A percentile compares a stretch with the other conserved stretches of the same genome.
phyloP scores from a whole-genome alignment of 1,140 invertebrate species.

The Hypsibius dujardini region DNA sequence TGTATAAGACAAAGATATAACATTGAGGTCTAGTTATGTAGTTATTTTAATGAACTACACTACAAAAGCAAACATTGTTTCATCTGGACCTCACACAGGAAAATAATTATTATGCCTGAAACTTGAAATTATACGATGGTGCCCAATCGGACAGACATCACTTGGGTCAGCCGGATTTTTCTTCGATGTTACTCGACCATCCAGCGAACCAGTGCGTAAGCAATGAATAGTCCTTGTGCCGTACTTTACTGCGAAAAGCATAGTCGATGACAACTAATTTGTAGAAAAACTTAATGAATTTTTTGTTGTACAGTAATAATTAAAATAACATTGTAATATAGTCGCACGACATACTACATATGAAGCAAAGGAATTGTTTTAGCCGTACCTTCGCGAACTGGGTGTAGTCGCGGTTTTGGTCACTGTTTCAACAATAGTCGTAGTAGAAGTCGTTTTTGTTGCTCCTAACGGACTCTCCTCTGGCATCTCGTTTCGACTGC shows the following conservation, averaged over 20 bases:
- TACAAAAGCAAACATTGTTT: not conserved
- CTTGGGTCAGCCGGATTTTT: not conserved
- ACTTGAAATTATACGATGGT: not conserved
- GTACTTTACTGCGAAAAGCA: not conserved
- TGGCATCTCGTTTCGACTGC: too few species aligned
- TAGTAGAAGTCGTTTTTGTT: not conserved
- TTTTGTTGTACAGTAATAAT: not conserved
- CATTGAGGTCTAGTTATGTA: not conserved
- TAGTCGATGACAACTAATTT: not conserved
- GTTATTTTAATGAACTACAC: not conserved
- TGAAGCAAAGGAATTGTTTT: not conserved
- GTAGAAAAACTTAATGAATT: too few species aligned
- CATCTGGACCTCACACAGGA: not conserved
- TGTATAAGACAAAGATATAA: not conserved
- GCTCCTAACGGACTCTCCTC: too few species aligned
- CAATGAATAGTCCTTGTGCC: not conserved
- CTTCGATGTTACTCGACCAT: too few species aligned
- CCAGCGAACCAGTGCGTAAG: not conserved
- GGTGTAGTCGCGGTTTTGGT: not conserved
- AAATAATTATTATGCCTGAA: not conserved
- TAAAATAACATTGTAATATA: not conserved
- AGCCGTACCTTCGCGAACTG: not conserved
- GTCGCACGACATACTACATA: not conserved
- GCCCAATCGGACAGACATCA: not conserved
- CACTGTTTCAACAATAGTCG: not conserved